These are phyloP conservation scores for Homarus americanus DNA, from an alignment of 1,140 invertebrate species.

Conservation along the genomic window DNA sequence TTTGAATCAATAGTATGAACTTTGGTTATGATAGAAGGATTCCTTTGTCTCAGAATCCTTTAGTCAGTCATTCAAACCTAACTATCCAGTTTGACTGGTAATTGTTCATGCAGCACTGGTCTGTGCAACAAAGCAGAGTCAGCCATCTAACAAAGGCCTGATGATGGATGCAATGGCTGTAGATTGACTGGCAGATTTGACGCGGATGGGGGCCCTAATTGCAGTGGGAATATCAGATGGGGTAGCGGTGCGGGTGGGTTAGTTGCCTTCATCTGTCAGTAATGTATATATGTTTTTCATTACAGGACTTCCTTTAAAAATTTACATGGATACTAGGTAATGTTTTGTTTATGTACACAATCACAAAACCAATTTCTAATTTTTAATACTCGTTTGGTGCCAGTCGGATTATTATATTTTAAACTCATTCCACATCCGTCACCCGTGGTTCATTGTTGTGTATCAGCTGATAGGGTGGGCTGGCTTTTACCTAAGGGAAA, in stretches of 20 bases:
- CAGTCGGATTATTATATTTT: background rate
- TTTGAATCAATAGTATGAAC: background rate
- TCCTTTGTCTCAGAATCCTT: slow-evolving; percentile 9
- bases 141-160: slow-evolving; percentile 57
- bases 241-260: slow-evolving; percentile 7
- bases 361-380: background rate
- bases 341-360: too few relatives aligned
- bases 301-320: too few relatives aligned
- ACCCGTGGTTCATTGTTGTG: background rate
- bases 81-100: slow-evolving; percentile 24
- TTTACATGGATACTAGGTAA: too few relatives aligned
- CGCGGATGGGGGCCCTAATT: slow-evolving; percentile 64
- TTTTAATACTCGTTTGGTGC: background rate
- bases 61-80: slow-evolving; percentile 13
- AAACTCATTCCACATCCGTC: background rate
- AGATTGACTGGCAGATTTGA: slow-evolving; percentile 54
- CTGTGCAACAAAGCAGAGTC: slow-evolving; percentile 55
- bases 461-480: background rate
- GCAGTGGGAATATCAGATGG: slow-evolving; percentile 63
- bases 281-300: background rate
- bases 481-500: background rate
- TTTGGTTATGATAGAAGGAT: background rate
- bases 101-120: slow-evolving; percentile 31
- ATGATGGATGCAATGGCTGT: slow-evolving; percentile 55
- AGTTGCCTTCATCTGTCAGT: background rate